Base-by-base conservation (phyloP, 2,797 vertebrate species). In the Cheirogaleus major region DNA sequence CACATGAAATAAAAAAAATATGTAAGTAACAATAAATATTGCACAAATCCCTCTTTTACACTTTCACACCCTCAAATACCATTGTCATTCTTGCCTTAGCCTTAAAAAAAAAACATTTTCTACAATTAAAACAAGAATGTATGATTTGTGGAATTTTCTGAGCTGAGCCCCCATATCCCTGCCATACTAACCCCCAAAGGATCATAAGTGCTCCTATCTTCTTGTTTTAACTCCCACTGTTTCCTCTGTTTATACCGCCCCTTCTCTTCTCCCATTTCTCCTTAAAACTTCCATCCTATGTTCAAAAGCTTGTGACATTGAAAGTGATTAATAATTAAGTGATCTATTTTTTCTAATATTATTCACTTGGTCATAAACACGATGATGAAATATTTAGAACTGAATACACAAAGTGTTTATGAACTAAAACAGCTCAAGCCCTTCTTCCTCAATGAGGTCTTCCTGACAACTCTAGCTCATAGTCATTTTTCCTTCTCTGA, bases 71-170 rank as follows among this genome's bases (percentile, higher is more conserved):
- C 22, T 35, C 38, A 87, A 78, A 70, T 23, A n/a, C 80, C 13
- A 89, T 0, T 69, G 41, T 7, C 48, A 90, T 87, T 73, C 67
- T 85, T 93, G 35, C 27, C 23, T 32, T 88, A 83, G 32, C 10
- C 7, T 82, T 57, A 14, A 48, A 41, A 13, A 30, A 65, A 50
- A 43, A 14, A 69, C 7, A 88, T 72, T 95, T 93, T 83, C 72
- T 84, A 81, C 22, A 84, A 84, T 73, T 70, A 89, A 89, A 92
- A 92, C 23, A 89, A 45, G n/a, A 91, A 91, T 38, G 41, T 50
- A 43, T 30, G 25, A 67, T 59, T 32, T 94, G 35, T 22, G 75
- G 79, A 55, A 79, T n/a, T 90, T 92, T 55, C 59, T 81, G 38
- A 87, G 75, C 80, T 25, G 25, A 76, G 35, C 45, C 45, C 69